Evolutionary conservation across 2,888 invertebrate genomes (phyloP), one percentile per base, ranked within the genome.

Genomic region (Hypsopygia costalis): DNA sequence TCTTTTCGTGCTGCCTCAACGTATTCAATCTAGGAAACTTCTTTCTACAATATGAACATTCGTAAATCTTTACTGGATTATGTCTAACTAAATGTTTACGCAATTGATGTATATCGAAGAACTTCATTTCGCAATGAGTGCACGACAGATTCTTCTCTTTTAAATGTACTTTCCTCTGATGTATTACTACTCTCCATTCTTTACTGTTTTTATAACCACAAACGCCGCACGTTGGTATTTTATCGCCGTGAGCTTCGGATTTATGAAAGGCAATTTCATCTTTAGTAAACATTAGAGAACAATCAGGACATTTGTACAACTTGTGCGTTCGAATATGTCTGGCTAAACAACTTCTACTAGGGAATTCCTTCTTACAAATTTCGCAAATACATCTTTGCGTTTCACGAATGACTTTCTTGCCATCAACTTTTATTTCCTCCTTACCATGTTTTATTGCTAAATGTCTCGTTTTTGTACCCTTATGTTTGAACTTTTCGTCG

Each of bases 1-100:
- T 58, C 25, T 40, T 52, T 36, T 50, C 51, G 10, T 62, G 64
- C 9, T 36, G n/a, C 6, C 6, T 30, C 40, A 53, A 12, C 6
- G 56, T 46, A 6, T 29, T 34, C n/a, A 28, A 16, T 10, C 55
- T 41, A 3, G 46, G 44, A 41, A 66, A 71, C 11, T 49, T 50
- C 43, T 74, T 72, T n/a, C 56, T 52, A 44, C 74, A 75, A 27
- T 45, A 57, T 3, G 46, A 36, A 40, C 72, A 75, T n/a, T 59
- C 48, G 37, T 55, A 62, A 7, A 55, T 53, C 25, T 58, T 64
- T 5, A 49, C 49, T 5, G 53, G 42, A 10, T 36, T 46, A 3
- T 60, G 59, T 0, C 34, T 11, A 0, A 41, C 28, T 38, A 51
- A 40, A 12, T 60, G 60, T 1, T 42, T 43, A 7, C 33, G 44